These are phyloP conservation scores for Drosophila mayaguana DNA, from an alignment of 2,888 invertebrate genomes.

Conservation along the genomic window DNA sequence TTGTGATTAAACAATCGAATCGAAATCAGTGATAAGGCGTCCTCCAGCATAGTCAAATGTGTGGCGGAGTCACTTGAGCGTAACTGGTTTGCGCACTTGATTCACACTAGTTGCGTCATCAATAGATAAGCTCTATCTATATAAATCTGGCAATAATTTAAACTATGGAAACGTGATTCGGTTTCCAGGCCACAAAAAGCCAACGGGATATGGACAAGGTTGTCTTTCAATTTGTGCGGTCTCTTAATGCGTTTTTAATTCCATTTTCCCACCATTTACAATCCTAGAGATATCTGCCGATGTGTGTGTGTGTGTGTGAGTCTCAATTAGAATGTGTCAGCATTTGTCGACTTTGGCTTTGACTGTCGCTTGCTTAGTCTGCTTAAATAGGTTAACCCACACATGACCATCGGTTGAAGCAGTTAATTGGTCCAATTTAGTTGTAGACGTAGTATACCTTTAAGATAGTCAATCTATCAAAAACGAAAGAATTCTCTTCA, in stretches of 20 bases:
- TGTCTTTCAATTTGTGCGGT: conserved; percentile 19
- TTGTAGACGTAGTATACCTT: conserved; percentile 21
- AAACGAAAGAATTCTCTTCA: background rate
- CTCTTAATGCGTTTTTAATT: conserved; percentile 48
- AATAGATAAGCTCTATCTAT: conserved; percentile 45
- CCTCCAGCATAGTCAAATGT: background rate
- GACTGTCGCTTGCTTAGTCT: conserved; percentile 43
- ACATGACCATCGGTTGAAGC: conserved; percentile 31
- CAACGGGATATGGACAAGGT: conserved; percentile 55
- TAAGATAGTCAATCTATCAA: conserved; percentile 20
- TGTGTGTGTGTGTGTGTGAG: background rate
- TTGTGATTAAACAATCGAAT: conserved; percentile 16
- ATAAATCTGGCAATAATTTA: background rate
- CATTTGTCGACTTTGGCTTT: conserved; percentile 51
- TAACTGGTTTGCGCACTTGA: conserved; percentile 58
- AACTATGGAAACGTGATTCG: conserved; percentile 4
- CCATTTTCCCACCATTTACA: conserved; percentile 41
- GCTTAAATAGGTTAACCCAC: conserved; percentile 64
- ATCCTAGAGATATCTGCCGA: conserved; percentile 5
- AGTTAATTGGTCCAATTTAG: conserved; percentile 62
- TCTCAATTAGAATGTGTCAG: conserved; percentile 58
- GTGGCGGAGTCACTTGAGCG: conserved; percentile 28
- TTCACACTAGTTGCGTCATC: conserved; percentile 56
- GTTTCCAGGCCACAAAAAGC: conserved; percentile 14
- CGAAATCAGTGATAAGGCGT: conserved; percentile 6